These are phyloP conservation scores for Percina caprodes DNA, from an alignment of 2,113 vertebrate species.

Conservation along the genomic window DNA sequence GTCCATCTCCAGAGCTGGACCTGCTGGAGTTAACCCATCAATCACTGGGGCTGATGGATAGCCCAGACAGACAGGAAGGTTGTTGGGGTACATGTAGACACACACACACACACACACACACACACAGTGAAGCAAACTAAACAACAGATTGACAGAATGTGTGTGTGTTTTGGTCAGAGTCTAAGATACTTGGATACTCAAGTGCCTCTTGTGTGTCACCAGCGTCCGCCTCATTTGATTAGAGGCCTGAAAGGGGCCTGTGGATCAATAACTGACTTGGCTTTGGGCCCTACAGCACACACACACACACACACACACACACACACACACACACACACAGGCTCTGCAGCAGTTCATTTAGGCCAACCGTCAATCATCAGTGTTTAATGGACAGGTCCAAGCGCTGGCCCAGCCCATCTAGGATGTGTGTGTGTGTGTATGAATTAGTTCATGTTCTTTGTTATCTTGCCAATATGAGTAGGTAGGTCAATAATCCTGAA, in stretches of 20 bases:
- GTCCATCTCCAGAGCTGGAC: conserved; percentile 69
- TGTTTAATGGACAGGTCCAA: conserved; percentile 63
- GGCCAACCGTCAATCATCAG: conserved; percentile 77
- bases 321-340: conserved; percentile 18
- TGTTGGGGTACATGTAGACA: conserved; percentile 44
- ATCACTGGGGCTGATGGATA: conserved; percentile 68
- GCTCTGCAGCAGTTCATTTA: conserved; percentile 68
- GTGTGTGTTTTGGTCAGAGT: conserved; percentile 23
- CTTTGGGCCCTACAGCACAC: conserved; percentile 34
- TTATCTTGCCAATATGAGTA: conserved; percentile 37
- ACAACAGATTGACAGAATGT: conserved; percentile 54
- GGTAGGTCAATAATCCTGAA: conserved; percentile 36
- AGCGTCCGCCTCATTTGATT: conserved; percentile 75
- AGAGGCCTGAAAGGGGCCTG: conserved; percentile 70
- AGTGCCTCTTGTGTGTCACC: conserved; percentile 63
- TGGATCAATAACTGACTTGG: conserved; percentile 79
- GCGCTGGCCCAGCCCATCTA: conserved; percentile 54
- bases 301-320: conserved; percentile 24
- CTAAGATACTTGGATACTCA: conserved; percentile 78
- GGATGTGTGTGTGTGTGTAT: conserved; percentile 26
- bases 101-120: conserved; percentile 39
- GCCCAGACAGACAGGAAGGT: conserved; percentile 43
- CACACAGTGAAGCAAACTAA: conserved; percentile 23
- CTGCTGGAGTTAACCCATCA: conserved; percentile 61
- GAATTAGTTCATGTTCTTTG: conserved; percentile 59